phyloP scores from a whole-genome alignment of 1,140 invertebrate genomes.

The Pseudomyrmex gracilis region DNA sequence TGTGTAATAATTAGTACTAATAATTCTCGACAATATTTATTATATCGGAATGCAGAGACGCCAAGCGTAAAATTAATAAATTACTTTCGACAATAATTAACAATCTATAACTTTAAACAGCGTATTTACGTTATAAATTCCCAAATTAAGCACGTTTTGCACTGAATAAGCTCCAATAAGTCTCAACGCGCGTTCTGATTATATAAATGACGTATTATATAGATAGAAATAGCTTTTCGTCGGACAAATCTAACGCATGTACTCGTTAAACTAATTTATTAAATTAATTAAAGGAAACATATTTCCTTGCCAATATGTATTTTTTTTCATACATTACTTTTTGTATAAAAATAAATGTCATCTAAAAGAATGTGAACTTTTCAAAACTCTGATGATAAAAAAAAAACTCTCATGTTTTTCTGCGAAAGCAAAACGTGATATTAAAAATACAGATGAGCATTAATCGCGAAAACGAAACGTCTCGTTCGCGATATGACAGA shows the following conservation, averaged over 20 bases:
- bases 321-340: too few species aligned
- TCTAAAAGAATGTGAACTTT: neutral
- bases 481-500: neutral
- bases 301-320: too few species aligned
- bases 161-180: too few species aligned
- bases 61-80: neutral
- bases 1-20: neutral
- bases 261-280: neutral
- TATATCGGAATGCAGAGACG: neutral
- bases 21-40: neutral
- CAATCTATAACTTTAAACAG: too few species aligned
- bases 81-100: conserved; percentile 7
- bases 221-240: neutral
- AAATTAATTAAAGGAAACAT: neutral
- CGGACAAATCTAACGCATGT: conserved; percentile 1
- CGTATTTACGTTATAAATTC: too few species aligned
- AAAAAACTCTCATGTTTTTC: too few species aligned
- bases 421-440: neutral
- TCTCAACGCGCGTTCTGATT: neutral
- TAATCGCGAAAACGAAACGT: conserved; percentile 11
- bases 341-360: too few species aligned
- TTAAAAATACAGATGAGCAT: neutral
- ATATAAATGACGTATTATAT: neutral
- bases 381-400: too few species aligned
- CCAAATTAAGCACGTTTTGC: too few species aligned